A percentile compares a stretch with the other conserved stretches of the same genome.
These are phyloP conservation scores for Seira musarum DNA, from an alignment of 2,888 invertebrate species.

Conservation along the genomic window DNA sequence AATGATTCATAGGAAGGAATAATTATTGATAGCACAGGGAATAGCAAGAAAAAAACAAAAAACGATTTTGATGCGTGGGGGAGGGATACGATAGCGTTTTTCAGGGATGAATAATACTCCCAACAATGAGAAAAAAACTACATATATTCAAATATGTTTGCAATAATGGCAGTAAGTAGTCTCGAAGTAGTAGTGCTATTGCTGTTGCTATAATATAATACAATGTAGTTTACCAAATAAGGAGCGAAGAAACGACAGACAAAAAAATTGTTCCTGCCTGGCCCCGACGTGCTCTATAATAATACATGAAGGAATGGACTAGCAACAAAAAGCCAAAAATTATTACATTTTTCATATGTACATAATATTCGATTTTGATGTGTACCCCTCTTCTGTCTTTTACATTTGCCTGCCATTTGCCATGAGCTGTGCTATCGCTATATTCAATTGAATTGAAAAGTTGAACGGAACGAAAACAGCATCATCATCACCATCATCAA, in stretches of 20 bases:
- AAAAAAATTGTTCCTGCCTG: constrained; percentile 1
- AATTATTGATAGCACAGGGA: constrained; percentile 5
- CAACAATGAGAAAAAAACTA: constrained; percentile 15
- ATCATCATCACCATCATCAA: constrained; percentile 9
- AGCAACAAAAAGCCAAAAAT: neutral
- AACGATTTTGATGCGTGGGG: neutral
- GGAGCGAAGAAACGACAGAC: neutral
- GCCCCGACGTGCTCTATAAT: neutral
- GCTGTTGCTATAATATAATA: no score
- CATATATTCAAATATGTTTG: constrained; percentile 8
- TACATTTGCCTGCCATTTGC: no score
- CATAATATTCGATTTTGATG: neutral
- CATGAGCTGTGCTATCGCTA: neutral
- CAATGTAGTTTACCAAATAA: neutral
- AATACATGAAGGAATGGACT: neutral
- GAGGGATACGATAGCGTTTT: constrained; percentile 1
- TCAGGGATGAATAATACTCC: constrained; percentile 6
- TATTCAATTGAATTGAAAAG: constrained; percentile 12
- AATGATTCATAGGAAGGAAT: constrained; percentile 14
- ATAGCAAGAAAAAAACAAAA: neutral
- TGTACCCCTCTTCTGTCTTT: neutral
- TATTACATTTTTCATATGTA: neutral
- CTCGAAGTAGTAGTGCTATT: no score
- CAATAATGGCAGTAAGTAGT: constrained; percentile 1
- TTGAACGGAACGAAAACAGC: neutral